These are phyloP conservation scores for Mionectes olivaceus DNA, from an alignment of 2,797 vertebrate species.

Conservation along the genomic window DNA sequence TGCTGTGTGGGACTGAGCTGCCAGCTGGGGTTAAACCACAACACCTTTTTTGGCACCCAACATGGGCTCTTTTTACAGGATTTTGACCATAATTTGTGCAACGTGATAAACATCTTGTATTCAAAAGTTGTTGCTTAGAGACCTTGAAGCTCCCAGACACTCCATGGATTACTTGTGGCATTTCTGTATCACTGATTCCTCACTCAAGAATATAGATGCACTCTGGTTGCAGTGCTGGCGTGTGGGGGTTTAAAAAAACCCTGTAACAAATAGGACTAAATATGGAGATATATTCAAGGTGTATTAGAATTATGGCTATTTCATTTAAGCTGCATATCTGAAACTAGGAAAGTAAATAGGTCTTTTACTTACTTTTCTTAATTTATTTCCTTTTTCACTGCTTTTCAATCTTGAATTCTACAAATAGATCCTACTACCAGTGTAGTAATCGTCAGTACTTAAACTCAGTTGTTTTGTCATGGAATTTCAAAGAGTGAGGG, in stretches of 20 bases:
- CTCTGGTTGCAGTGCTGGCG: not conserved
- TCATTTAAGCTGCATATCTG: not conserved
- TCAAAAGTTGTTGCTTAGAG: not conserved
- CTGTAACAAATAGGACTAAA: not conserved
- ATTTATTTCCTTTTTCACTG: not conserved
- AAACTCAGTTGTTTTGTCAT: not conserved
- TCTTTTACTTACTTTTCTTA: not conserved
- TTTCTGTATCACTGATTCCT: not conserved
- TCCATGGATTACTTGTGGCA: not conserved
- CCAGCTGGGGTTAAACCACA: not conserved
- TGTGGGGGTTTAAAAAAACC: not conserved
- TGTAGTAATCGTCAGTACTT: not conserved
- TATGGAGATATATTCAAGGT: not conserved
- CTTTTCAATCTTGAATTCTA: not conserved
- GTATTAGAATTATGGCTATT: not conserved
- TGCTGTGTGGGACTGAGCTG: not conserved
- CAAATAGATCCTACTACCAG: not conserved
- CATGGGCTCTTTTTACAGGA: not conserved
- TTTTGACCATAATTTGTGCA: not conserved
- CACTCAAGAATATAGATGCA: not conserved
- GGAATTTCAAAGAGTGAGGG: not conserved
- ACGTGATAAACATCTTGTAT: not conserved
- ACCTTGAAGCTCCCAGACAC: not conserved
- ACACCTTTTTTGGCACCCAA: not conserved
- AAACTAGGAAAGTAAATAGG: not conserved